Percentiles rank a stretch among this genome's conserved stretches.
Evolutionary conservation across 2,888 invertebrate species (phyloP).

Genomic region (Allygus modestus): DNA sequence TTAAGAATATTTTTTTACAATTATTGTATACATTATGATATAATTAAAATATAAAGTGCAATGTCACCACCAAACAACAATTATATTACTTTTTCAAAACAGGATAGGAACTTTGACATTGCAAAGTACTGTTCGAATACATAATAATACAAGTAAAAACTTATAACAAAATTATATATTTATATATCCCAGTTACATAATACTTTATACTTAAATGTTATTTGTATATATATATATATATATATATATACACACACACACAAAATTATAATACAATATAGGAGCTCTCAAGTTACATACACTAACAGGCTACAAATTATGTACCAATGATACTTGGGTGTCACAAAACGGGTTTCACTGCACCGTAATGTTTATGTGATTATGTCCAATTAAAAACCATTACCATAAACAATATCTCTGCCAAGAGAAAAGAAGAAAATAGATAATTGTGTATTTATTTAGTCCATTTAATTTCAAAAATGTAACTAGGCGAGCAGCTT

Average conservation of each 20-base stretch:
- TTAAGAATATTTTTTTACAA: slow-evolving; percentile 34
- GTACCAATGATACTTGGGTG: too few relatives aligned
- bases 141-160: slow-evolving; percentile 8
- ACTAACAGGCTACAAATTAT: too few relatives aligned
- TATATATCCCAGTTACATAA: background rate
- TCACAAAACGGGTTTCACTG: too few relatives aligned
- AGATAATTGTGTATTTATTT: too few relatives aligned
- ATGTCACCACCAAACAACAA: slow-evolving; percentile 38
- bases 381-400: too few relatives aligned
- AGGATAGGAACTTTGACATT: slow-evolving; percentile 54
- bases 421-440: too few relatives aligned
- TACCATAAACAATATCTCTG: too few relatives aligned
- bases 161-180: slow-evolving; percentile 26
- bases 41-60: slow-evolving; percentile 44
- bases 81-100: background rate
- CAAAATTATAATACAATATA: slow-evolving; percentile 34
- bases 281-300: background rate
- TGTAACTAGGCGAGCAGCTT: too few relatives aligned
- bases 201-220: slow-evolving; percentile 28
- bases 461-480: too few relatives aligned
- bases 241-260: too few relatives aligned
- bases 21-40: slow-evolving; percentile 33
- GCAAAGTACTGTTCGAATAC: slow-evolving; percentile 53
- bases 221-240: too few relatives aligned
- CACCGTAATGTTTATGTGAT: too few relatives aligned